Evolutionary conservation across 2,888 invertebrate genomes (phyloP), one percentile per base, ranked within the genome.

Genomic region (Drosophila neonasuta): DNA sequence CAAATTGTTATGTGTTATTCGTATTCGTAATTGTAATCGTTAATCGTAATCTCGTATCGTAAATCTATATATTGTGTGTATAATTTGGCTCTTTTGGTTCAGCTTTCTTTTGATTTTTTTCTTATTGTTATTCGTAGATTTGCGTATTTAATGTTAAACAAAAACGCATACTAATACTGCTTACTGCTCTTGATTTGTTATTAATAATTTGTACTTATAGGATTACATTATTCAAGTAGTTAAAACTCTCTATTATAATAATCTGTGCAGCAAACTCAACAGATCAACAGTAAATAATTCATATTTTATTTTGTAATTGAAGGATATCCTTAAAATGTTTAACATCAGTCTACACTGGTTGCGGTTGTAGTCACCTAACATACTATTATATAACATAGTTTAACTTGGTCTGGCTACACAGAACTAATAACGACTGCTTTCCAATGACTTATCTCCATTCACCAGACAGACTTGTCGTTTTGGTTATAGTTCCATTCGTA

Each of bases 201-300:
- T 62, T 72, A 77, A 74, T 77, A 73, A 73, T 60, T 51, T 60
- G 29, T 60, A 58, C 44, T 60, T 54, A 49, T 51, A 34, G 42
- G 15, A 20, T 39, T 30, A 29, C 46, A 11, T 6, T 46, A 13
- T 24, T 5, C 10, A 15, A 45, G n/a, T 36, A 39, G 24, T 36
- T 34, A 5, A 10, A 17, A n/a, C n/a, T 36, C 11, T n/a, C 8
- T n/a, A 9, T 54, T 9, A 41, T 30, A 41, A 15, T 29, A 34
- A 44, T 34, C 44, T 54, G 44, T 44, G 52, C 41, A 41, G 15
- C 29, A 29, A 52, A 15, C 15, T 41, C 29, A 15, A 52, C 24
- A 41, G 41, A 30, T 52, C 13, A 20, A 20, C 29, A 15, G n/a
- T 15, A 52, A 29, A 52, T 24, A 32, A 34, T 10, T 20, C n/a